Percentiles rank a stretch among this genome's conserved stretches.
Evolutionary conservation across 2,888 invertebrate genomes (phyloP).

Genomic region (Chalcosyrphus nemorum): DNA sequence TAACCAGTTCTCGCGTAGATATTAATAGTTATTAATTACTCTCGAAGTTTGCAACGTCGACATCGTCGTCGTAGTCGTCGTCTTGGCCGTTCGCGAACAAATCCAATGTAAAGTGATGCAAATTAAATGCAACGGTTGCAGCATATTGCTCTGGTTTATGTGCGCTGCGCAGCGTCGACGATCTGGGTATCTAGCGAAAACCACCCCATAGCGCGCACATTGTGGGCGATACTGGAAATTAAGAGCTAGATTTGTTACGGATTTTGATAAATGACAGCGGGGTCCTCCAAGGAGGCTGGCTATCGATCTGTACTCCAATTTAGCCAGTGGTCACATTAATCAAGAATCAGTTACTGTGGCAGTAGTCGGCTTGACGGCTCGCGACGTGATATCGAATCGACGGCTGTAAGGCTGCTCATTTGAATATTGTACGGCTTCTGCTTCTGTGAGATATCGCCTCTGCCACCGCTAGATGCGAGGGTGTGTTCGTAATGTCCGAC

Average conservation of each 20-base stretch:
- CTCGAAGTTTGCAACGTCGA: constrained; percentile 67
- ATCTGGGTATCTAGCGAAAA: background rate
- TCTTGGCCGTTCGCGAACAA: constrained; percentile 26
- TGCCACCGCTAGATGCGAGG: constrained; percentile 26
- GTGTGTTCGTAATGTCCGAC: constrained; percentile 36
- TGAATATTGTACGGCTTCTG: constrained; percentile 65
- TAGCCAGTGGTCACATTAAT: constrained; percentile 70
- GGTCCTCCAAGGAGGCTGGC: constrained; percentile 68
- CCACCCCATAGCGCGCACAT: constrained; percentile 64
- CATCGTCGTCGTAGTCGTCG: constrained; percentile 11
- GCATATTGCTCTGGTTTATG: constrained; percentile 22
- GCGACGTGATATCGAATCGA: constrained; percentile 58
- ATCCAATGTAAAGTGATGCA: constrained; percentile 70
- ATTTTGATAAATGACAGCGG: constrained; percentile 70
- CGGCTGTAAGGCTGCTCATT: constrained; percentile 44
- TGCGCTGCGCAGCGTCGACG: no score
- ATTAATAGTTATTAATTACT: constrained; percentile 73
- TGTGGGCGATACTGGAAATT: constrained; percentile 71
- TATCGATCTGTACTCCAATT: constrained; percentile 68
- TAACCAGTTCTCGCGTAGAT: constrained; percentile 68
- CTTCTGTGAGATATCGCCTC: constrained; percentile 40
- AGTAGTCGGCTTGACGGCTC: constrained; percentile 62
- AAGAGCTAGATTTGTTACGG: constrained; percentile 57
- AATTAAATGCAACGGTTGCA: constrained; percentile 67
- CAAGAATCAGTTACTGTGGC: constrained; percentile 66